Percentiles rank a stretch among this genome's conserved stretches.
Conservation (phyloP, 2,113 vertebrate genomes). For the Neodontobutis hainanensis region DNA sequence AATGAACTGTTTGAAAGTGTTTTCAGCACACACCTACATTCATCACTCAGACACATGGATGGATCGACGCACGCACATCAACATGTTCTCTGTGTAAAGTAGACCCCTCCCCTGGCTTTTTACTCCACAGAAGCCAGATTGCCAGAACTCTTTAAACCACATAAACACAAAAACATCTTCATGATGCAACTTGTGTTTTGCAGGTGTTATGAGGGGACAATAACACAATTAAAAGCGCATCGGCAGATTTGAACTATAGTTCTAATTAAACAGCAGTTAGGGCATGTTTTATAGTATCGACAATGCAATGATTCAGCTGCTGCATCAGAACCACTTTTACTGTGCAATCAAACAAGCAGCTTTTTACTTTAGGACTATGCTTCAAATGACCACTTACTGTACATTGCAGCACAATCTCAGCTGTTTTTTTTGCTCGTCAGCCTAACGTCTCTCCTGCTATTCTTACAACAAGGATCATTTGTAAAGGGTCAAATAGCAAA, state of each 20-base stretch:
- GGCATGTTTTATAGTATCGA: conserved; percentile 33
- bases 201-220: conserved; percentile 1
- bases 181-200: conserved; percentile 11
- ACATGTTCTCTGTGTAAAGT: conserved; percentile 8
- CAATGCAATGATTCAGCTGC: conserved; percentile 35
- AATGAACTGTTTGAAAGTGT: conserved; percentile 75
- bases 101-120: neutral
- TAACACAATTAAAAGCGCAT: conserved; percentile 24
- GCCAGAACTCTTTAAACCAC: conserved; percentile 25
- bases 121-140: conserved; percentile 36
- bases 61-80: conserved; percentile 26
- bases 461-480: neutral
- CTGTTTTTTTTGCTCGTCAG: conserved; percentile 9
- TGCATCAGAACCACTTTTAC: conserved; percentile 27
- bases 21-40: conserved; percentile 48
- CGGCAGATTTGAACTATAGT: conserved; percentile 37
- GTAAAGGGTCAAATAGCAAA: neutral
- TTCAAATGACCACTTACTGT: neutral
- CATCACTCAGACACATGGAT: conserved; percentile 39
- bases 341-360: conserved; percentile 8
- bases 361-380: conserved; percentile 15
- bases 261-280: conserved; percentile 48
- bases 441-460: neutral
- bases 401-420: neutral
- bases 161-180: conserved; percentile 2